phyloP scores from a whole-genome alignment of 2,888 invertebrate genomes.

The Polietes domitor region DNA sequence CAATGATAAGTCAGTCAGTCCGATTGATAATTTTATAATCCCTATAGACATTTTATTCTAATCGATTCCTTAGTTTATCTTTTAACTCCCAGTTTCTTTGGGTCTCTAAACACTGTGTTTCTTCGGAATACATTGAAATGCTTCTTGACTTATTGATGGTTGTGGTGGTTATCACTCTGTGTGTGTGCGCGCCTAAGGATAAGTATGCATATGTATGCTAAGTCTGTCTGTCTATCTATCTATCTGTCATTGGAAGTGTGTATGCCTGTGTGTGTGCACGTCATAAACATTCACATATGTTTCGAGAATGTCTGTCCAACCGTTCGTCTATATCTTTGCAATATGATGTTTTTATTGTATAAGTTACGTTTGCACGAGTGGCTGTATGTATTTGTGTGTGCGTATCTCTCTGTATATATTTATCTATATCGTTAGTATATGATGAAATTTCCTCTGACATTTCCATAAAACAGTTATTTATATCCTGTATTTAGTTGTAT shows the following conservation, averaged over 20 bases:
- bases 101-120: background rate
- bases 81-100: no score
- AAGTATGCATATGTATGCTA: background rate
- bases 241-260: background rate
- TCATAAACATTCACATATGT: constrained; percentile 28
- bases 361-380: constrained; percentile 32
- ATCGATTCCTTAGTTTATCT: no score
- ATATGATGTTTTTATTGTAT: constrained; percentile 26
- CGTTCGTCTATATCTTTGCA: background rate
- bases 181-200: background rate
- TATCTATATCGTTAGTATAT: constrained; percentile 45
- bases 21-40: no score
- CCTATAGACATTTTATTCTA: no score
- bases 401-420: background rate
- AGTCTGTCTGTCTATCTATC: constrained; percentile 17
- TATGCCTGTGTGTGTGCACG: background rate
- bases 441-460: constrained; percentile 63
- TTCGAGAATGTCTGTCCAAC: background rate
- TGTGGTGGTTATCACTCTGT: background rate
- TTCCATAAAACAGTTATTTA: constrained; percentile 59
- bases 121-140: background rate
- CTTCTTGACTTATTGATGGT: constrained; percentile 28
- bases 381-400: constrained; percentile 37
- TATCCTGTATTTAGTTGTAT: constrained; percentile 56
- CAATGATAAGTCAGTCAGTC: no score